Percentiles rank a stretch among this genome's conserved stretches.
Conservation (phyloP, 1,140 invertebrate genomes). For the Oncopodura yosiiana region DNA sequence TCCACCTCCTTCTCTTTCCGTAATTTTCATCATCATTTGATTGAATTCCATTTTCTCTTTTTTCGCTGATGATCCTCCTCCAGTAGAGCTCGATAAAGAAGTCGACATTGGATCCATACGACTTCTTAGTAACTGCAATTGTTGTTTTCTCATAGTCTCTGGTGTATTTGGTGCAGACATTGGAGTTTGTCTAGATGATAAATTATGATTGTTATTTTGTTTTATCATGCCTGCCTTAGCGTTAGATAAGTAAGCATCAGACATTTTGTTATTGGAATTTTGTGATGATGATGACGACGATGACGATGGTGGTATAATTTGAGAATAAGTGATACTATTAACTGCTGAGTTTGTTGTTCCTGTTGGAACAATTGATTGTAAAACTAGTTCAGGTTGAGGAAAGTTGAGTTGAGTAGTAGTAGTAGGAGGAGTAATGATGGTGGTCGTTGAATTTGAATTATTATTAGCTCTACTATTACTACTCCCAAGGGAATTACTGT, state of each 20-base stretch:
- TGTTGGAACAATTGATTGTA: background rate
- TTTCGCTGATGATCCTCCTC: slow-evolving; percentile 25
- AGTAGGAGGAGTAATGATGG: background rate
- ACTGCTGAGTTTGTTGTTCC: background rate
- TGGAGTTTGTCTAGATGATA: slow-evolving; percentile 23
- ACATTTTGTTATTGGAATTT: slow-evolving; percentile 35
- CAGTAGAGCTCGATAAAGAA: too few species aligned
- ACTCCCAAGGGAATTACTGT: background rate
- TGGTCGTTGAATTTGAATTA: background rate
- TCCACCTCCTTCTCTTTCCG: slow-evolving; percentile 1
- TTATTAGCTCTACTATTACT: background rate
- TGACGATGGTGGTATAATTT: background rate
- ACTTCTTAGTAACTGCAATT: slow-evolving; percentile 19
- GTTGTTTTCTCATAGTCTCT: slow-evolving; percentile 30
- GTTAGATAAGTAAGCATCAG: slow-evolving; percentile 38
- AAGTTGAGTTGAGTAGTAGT: slow-evolving; percentile 6
- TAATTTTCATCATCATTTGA: slow-evolving; percentile 34
- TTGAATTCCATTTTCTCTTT: slow-evolving; percentile 35
- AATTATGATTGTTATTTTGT: slow-evolving; percentile 20
- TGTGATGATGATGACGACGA: background rate
- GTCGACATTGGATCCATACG: slow-evolving; percentile 7
- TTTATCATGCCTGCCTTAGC: slow-evolving; percentile 35
- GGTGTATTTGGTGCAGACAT: slow-evolving; percentile 34
- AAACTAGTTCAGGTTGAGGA: background rate
- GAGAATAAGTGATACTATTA: background rate